Conservation (phyloP, 2,113 vertebrate species). For the Rynchops niger region DNA sequence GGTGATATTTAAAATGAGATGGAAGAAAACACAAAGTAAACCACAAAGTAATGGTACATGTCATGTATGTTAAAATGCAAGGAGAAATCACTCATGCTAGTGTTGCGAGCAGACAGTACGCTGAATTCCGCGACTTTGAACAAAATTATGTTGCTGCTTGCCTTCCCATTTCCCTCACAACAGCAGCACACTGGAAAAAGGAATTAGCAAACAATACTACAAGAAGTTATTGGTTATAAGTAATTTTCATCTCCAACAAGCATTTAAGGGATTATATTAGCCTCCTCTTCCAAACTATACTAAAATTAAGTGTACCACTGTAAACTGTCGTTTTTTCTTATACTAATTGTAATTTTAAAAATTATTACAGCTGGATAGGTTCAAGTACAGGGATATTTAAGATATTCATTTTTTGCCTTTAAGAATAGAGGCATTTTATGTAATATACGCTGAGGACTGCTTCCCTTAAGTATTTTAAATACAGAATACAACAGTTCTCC, state of each 20-base stretch:
- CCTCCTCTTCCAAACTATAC: background rate
- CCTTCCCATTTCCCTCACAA: background rate
- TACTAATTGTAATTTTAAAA: background rate
- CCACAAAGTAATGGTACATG: background rate
- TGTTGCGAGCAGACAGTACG: background rate
- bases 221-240: background rate
- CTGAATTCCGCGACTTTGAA: background rate
- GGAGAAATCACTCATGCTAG: background rate
- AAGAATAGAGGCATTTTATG: background rate
- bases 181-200: background rate
- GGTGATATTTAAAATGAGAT: background rate
- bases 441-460: background rate
- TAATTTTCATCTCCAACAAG: background rate
- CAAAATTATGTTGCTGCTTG: background rate
- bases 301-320: background rate
- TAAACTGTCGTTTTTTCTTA: background rate
- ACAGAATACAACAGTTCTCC: background rate
- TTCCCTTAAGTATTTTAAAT: background rate
- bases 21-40: background rate
- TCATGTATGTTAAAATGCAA: accelerated
- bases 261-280: background rate
- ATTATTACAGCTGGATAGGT: background rate
- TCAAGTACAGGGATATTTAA: background rate
- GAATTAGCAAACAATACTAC: background rate
- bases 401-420: background rate